Percentiles rank a stretch among this genome's conserved stretches.
Evolutionary conservation across 2,797 vertebrate species (phyloP).

Genomic region (Lacerta viridis): DNA sequence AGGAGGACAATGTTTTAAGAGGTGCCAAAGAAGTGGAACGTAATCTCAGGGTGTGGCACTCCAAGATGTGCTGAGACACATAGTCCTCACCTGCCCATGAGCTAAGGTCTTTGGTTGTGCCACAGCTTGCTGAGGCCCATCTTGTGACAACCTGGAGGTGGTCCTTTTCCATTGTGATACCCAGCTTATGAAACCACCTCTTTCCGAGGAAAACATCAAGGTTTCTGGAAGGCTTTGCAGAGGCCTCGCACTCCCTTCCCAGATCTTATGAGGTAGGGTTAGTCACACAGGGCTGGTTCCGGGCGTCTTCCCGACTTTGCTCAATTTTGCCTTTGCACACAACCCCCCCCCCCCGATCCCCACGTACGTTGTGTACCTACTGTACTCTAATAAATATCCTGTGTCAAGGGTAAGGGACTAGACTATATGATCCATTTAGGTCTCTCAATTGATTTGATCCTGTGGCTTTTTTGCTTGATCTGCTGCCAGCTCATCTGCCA

Average conservation of each 20-base stretch:
- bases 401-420: not conserved
- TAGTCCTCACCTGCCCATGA: no score
- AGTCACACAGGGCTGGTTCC: no score
- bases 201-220: not conserved
- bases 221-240: not conserved
- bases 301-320: no score
- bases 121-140: no score
- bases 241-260: not conserved
- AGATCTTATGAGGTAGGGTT: no score
- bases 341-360: no score
- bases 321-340: no score
- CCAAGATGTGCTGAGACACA: not conserved
- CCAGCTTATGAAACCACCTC: no score
- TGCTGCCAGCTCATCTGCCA: not conserved
- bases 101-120: no score
- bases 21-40: not conserved
- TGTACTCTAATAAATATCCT: not conserved
- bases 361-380: no score
- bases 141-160: no score
- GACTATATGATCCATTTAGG: not conserved
- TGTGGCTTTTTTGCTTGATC: not conserved
- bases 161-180: no score
- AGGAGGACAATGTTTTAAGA: not conserved
- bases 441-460: not conserved
- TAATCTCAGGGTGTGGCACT: not conserved